Base-by-base conservation (phyloP, 2,888 invertebrate species). In the Cybosia mesomella region DNA sequence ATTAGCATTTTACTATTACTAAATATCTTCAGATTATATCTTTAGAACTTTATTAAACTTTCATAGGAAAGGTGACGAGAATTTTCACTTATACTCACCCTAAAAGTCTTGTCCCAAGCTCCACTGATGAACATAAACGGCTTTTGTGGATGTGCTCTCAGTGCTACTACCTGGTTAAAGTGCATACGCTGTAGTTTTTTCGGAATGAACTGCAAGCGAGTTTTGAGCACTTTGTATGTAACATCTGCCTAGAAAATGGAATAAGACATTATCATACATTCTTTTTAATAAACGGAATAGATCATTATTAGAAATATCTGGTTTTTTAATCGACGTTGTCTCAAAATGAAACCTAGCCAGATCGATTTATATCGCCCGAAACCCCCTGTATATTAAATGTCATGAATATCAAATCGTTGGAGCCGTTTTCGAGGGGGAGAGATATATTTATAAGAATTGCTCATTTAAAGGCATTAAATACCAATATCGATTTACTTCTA, bases 51-150 rank as follows among this genome's bases (percentile, higher is more conserved):
- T 18, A 24, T 1, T 18, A 24, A 39, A 10, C 24, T 43, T 24
- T 1, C 18, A 60, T 36, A 18, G 24, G n/a, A 24, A 24, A 39
- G 1, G 5, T 13, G 2, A 21, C n/a, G n/a, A 28, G 24, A 28
- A 55, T 24, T 43, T 24, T 28, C 5, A 61, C 8, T 21, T 39
- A 76, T 39, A 61, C 84, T 83, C 84, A 96, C 96, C 85, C 95
- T 93, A 43, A 96, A 88, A 2, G 95, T 95, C 28, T 93, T 92
- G 79, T 96, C 96, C 96, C 96, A 96, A 43, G 95, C 95, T 3
- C 93, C 96, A 22, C 93, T 94, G 21, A 95, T 92, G 72, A 96
- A 94, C 61, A 94, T 83, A 54, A 87, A 84, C 0, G 90, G 87
- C 61, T 89, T 88, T 58, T 90, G 83, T 0, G 90, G 89, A 77